phyloP scores from a whole-genome alignment of 2,113 vertebrate species.

The Calyptommatus sinebrachiatus region DNA sequence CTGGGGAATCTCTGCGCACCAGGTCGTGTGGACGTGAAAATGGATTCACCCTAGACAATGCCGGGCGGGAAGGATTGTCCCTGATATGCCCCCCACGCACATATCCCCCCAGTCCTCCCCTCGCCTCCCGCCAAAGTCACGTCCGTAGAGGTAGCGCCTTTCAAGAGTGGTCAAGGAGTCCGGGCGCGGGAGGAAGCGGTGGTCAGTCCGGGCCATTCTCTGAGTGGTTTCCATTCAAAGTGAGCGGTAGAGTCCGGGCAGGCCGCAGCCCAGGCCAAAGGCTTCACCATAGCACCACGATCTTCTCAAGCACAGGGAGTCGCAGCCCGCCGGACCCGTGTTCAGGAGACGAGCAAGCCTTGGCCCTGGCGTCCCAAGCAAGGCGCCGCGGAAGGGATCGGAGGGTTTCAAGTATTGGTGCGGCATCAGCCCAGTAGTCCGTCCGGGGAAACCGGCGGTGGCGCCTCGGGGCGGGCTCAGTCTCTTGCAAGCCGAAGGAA shows the following conservation, averaged over 20 bases:
- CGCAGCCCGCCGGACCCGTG: neutral
- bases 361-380: neutral
- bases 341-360: neutral
- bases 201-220: neutral
- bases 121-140: neutral
- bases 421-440: neutral
- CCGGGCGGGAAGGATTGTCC: neutral
- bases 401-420: slow-evolving; percentile 13
- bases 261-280: neutral
- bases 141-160: neutral
- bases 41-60: neutral
- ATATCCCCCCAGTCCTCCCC: neutral
- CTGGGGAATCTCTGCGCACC: too few species aligned
- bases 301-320: neutral
- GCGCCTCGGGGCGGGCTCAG: neutral
- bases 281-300: slow-evolving; percentile 13
- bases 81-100: neutral
- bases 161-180: neutral
- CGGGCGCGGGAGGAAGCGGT: neutral
- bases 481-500: too few species aligned
- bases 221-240: neutral
- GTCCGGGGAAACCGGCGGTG: neutral
- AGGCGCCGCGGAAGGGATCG: too few species aligned
- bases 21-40: neutral
- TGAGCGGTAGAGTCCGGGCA: neutral